phyloP scores from a whole-genome alignment of 2,797 vertebrate genomes.

The Myoxocephalus aenaeus region DNA sequence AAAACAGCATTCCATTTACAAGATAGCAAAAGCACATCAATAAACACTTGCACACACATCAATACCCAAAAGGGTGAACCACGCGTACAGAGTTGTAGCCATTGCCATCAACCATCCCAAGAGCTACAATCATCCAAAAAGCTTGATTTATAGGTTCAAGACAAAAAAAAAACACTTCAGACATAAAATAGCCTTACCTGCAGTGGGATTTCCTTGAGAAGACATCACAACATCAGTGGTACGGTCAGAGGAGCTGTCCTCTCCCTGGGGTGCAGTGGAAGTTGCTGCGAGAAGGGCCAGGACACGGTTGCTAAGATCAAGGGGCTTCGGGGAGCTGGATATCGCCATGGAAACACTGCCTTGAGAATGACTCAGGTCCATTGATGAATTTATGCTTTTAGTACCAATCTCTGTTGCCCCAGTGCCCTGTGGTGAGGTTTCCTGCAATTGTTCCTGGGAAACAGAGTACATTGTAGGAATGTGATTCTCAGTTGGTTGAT shows the following conservation, averaged over 20 bases:
- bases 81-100: neutral
- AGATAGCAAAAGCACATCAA: neutral
- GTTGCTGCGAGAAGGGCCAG: slow-evolving; percentile 80
- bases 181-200: slow-evolving; percentile 72
- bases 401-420: slow-evolving; percentile 40
- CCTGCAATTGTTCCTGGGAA: slow-evolving; percentile 53
- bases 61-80: neutral
- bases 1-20: neutral
- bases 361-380: slow-evolving; percentile 66
- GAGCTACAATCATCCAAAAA: neutral
- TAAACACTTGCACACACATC: neutral
- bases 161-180: neutral
- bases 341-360: slow-evolving; percentile 60
- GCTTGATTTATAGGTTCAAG: neutral
- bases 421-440: slow-evolving; percentile 41
- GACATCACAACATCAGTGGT: slow-evolving; percentile 56
- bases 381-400: slow-evolving; percentile 45
- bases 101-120: neutral
- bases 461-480: slow-evolving; percentile 46
- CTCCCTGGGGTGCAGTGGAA: slow-evolving; percentile 65
- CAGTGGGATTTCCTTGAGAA: slow-evolving; percentile 61
- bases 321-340: slow-evolving; percentile 76
- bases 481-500: slow-evolving; percentile 50
- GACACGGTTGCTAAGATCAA: slow-evolving; percentile 84
- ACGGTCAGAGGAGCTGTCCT: slow-evolving; percentile 54